Conservation (phyloP, 53 echinoderm and acorn worm genomes). For the Crossaster papposus region DNA sequence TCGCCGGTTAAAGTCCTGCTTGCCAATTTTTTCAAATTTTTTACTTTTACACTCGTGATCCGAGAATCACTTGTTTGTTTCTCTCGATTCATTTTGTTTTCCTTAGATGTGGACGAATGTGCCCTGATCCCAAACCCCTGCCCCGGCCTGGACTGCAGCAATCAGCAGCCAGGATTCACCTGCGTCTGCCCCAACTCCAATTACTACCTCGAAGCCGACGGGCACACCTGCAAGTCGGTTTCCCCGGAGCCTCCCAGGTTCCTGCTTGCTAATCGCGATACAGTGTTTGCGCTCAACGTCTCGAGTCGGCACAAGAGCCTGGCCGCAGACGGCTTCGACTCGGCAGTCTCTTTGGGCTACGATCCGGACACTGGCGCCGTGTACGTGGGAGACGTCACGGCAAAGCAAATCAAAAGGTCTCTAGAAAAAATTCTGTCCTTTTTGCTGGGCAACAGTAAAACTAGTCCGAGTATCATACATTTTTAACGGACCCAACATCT, state of each 20-base stretch:
- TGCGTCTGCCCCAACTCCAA: slow-evolving; percentile 10
- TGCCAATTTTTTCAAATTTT: no score
- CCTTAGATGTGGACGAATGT: slow-evolving; percentile 37
- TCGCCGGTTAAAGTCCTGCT: no score
- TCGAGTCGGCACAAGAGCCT: background rate
- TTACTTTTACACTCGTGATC: no score
- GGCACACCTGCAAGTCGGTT: slow-evolving; percentile 20
- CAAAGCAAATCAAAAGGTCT: slow-evolving; percentile 68
- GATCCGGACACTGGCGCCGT: slow-evolving; percentile 32
- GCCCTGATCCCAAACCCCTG: slow-evolving; percentile 17
- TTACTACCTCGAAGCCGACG: slow-evolving; percentile 13
- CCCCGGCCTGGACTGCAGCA: slow-evolving; percentile 31
- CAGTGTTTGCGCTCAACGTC: background rate
- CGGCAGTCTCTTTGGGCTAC: background rate
- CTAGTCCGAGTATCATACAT: no score
- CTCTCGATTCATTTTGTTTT: background rate
- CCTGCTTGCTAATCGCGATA: background rate
- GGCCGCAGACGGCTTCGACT: background rate
- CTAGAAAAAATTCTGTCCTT: background rate
- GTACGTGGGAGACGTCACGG: slow-evolving; percentile 71
- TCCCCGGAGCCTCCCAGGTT: background rate
- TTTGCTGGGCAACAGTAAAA: no score
- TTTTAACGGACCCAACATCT: no score
- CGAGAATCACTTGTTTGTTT: no score
- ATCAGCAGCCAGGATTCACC: slow-evolving; percentile 20